Base-by-base conservation (phyloP, 2,888 invertebrate genomes). In the Gonocerus acuteangulatus region DNA sequence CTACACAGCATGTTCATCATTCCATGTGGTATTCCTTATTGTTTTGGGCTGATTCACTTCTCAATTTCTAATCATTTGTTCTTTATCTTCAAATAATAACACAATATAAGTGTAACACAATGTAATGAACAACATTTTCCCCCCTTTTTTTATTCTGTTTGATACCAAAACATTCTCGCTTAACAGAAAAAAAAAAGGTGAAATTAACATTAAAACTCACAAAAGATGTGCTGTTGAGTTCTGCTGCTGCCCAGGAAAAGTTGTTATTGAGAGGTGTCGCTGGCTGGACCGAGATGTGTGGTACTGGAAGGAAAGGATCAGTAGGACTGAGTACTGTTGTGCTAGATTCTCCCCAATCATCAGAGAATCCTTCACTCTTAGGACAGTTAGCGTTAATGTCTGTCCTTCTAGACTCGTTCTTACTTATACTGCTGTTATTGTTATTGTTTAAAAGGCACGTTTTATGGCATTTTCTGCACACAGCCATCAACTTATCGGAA, bases 401-500 rank as follows among this genome's bases (percentile, higher is more conserved):
- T 2, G 42, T 62, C 27, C 45, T 52, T 36, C 48, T 48, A 11
- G 32, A 56, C 34, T 58, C 63, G 56, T 63, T 67, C 57, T 51
- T 64, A 49, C 36, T 60, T 39, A 39, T 44, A 23, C 49, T 48
- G 32, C 62, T 32, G 32, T 51, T 51, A 32, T 47, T 61, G 21
- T 48, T 64, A 56, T 64, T 67, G 52, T 65, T 68, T 34, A 80
- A 79, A 66, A 83, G 79, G 75, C 87, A 87, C 71, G 85, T 86
- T 75, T 84, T 86, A 71, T 87, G 87, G 75, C 87, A 87, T 74
- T 86, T 84, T 67, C 84, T 81, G 75, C 87, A 87, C 60, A 87
- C 84, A 59, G 85, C 81, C 70, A 86, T 79, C 61, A 83, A 62
- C 48, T 68, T 82, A 74, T 86, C 87, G 64, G 84, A 82, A 57